These are phyloP conservation scores for Lepidochrysops patricia DNA, from an alignment of 2,888 invertebrate species.

Conservation along the genomic window DNA sequence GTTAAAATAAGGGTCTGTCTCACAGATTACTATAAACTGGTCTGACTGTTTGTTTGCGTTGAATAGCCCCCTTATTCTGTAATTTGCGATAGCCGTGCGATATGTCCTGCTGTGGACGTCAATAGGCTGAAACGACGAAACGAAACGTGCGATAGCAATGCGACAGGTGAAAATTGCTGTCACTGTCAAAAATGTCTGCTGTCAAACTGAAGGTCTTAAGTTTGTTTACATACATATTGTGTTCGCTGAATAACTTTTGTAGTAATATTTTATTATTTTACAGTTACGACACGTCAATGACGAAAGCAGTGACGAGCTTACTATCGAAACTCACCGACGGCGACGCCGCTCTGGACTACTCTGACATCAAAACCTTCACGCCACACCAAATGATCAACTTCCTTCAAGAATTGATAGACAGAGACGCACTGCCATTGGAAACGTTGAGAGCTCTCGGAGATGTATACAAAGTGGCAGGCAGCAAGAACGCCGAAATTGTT, in stretches of 20 bases:
- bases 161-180: too few relatives aligned
- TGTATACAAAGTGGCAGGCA: constrained; percentile 77
- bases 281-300: constrained; percentile 78
- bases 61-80: too few relatives aligned
- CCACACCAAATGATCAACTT: constrained; percentile 79
- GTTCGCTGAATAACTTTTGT: neutral
- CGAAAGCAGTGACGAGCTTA: constrained; percentile 73
- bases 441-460: constrained; percentile 77
- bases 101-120: too few relatives aligned
- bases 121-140: too few relatives aligned
- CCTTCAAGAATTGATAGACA: constrained; percentile 76
- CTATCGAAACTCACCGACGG: constrained; percentile 49
- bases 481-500: constrained; percentile 86
- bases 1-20: too few relatives aligned
- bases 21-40: too few relatives aligned
- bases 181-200: too few relatives aligned
- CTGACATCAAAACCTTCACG: constrained; percentile 71
- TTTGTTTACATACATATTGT: too few relatives aligned
- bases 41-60: too few relatives aligned
- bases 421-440: constrained; percentile 58
- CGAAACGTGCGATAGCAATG: too few relatives aligned
- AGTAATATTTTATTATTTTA: neutral
- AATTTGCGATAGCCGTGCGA: too few relatives aligned
- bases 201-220: too few relatives aligned
- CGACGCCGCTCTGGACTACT: constrained; percentile 52